These are phyloP conservation scores for Megalops cyprinoides DNA, from an alignment of 2,797 vertebrate genomes.

Conservation along the genomic window DNA sequence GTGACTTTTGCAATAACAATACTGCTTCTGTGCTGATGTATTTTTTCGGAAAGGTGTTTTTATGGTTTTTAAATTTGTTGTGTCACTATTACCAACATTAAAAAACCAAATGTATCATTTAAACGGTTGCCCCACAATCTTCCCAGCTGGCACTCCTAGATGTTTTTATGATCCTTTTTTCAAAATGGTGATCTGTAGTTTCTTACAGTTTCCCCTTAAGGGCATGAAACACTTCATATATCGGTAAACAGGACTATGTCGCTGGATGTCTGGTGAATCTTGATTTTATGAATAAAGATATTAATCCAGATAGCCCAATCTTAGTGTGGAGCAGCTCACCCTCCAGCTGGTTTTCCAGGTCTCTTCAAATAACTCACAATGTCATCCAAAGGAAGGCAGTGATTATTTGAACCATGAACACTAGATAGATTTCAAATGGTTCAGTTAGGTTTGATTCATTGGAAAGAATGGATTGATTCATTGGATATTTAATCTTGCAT, in stretches of 20 bases:
- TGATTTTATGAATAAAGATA: not conserved
- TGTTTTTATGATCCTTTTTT: not conserved
- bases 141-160: not conserved
- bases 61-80: not conserved
- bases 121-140: not conserved
- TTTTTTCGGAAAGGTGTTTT: not conserved
- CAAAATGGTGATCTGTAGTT: not conserved
- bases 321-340: no score
- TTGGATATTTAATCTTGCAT: no score
- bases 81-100: not conserved
- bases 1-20: not conserved
- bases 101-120: not conserved
- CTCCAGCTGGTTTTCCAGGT: not conserved
- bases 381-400: no score
- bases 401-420: not conserved
- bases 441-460: no score
- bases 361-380: no score
- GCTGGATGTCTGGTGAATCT: not conserved
- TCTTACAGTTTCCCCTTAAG: not conserved
- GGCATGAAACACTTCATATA: not conserved
- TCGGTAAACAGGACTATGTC: not conserved
- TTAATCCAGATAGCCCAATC: not conserved
- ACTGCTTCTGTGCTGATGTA: not conserved
- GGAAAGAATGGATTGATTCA: no score
- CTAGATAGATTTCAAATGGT: no score